Evolutionary conservation across 35 echinoderm and acorn worm species (phyloP).

Genomic region (Heliocidaris erythrogramma): DNA sequence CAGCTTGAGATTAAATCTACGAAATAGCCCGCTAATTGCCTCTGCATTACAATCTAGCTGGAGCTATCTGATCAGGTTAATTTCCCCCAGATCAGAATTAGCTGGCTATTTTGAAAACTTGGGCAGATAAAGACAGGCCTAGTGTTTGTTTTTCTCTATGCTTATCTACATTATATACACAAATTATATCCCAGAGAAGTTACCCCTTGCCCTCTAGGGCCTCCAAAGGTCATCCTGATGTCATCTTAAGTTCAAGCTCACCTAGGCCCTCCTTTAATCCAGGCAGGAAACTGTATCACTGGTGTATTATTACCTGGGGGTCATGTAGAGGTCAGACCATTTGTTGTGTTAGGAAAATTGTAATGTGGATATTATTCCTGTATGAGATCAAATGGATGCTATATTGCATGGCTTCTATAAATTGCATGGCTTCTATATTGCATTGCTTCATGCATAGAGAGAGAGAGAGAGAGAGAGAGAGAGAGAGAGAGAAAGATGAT

Average conservation of each 20-base stretch:
- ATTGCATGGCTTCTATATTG: not conserved
- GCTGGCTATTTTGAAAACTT: too few relatives aligned
- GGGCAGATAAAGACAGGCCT: too few relatives aligned
- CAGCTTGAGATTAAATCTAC: too few relatives aligned
- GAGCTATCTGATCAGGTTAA: too few relatives aligned
- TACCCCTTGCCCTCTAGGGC: not conserved
- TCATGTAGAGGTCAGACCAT: not conserved
- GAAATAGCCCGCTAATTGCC: too few relatives aligned
- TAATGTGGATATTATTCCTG: not conserved
- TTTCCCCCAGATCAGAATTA: too few relatives aligned
- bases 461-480: too few relatives aligned
- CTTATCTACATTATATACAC: not conserved
- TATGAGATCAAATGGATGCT: not conserved
- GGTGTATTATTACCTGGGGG: conserved; percentile 40
- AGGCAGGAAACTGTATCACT: conserved; percentile 33
- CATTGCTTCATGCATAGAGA: not conserved
- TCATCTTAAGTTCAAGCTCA: not conserved
- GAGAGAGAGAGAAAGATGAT: not conserved
- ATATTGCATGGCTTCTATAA: not conserved
- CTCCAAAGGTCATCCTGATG: not conserved
- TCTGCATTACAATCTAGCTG: too few relatives aligned
- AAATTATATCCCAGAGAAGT: not conserved
- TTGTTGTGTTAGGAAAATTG: conserved; percentile 14
- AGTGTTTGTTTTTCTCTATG: not conserved
- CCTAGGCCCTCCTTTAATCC: not conserved